Conservation (phyloP, 2,797 vertebrate genomes). For the Myiotriccus ornatus region DNA sequence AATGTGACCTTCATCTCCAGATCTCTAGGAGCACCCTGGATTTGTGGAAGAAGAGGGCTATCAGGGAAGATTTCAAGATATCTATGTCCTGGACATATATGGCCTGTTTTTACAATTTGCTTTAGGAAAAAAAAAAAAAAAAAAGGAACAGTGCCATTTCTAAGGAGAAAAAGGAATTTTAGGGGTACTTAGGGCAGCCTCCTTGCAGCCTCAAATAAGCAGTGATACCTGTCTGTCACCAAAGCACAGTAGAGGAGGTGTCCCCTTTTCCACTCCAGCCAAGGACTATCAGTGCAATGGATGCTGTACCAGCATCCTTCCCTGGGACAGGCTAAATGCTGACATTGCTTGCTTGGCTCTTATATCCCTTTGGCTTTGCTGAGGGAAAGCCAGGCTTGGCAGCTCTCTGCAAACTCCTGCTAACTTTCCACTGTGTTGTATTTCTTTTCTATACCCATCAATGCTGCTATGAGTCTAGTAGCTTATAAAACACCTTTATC, state of each 20-base stretch:
- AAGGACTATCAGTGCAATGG: neutral
- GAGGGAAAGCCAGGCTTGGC: neutral
- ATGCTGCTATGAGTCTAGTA: neutral
- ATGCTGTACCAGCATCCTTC: neutral
- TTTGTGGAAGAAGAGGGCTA: neutral
- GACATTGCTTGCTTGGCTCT: neutral
- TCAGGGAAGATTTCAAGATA: neutral
- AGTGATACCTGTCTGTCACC: neutral
- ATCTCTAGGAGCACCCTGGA: neutral
- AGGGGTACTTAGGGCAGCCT: neutral
- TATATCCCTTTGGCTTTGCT: neutral
- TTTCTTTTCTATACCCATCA: neutral
- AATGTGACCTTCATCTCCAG: neutral
- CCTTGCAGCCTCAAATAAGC: neutral
- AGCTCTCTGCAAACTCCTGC: neutral
- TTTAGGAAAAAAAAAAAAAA: neutral
- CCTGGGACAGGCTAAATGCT: neutral
- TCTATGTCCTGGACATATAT: neutral
- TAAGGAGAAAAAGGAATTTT: neutral
- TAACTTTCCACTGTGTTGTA: neutral
- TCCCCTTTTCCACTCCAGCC: neutral
- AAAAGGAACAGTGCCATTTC: neutral
- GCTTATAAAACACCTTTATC: neutral
- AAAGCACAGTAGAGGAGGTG: neutral
- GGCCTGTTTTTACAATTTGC: neutral